Conservation (phyloP, 2,797 vertebrate species). For the Gobio occitaniae region DNA sequence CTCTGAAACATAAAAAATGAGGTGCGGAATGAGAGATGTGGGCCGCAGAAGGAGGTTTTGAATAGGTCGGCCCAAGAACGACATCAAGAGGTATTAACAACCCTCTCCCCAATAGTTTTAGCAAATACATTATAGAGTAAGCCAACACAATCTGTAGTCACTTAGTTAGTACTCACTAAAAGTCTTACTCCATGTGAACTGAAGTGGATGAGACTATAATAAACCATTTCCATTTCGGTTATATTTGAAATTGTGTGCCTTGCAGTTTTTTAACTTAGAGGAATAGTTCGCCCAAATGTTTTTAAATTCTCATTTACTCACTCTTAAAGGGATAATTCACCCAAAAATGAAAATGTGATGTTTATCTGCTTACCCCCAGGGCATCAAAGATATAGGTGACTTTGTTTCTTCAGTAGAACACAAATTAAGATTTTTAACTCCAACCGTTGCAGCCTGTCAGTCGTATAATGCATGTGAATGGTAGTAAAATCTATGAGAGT, state of each 20-base stretch:
- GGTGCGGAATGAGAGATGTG: constrained; percentile 19
- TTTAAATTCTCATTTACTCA: neutral
- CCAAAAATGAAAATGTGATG: no score
- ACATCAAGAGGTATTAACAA: neutral
- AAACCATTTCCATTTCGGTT: neutral
- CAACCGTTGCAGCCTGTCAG: no score
- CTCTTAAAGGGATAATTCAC: neutral
- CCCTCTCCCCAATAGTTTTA: neutral
- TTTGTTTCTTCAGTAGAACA: no score
- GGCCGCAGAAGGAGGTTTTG: neutral
- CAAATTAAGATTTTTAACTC: no score
- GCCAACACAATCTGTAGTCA: constrained; percentile 5
- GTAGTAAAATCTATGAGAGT: no score
- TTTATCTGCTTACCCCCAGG: no score
- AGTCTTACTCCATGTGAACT: neutral
- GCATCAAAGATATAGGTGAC: no score
- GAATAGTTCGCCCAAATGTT: neutral
- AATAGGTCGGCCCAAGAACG: neutral
- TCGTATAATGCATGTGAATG: no score
- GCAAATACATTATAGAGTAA: neutral
- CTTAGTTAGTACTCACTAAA: neutral
- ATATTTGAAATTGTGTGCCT: neutral
- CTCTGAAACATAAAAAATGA: constrained; percentile 60
- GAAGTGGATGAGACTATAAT: neutral
- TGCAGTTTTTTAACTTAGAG: neutral